A percentile compares a stretch with the other conserved stretches of the same genome.
phyloP scores from a whole-genome alignment of 2,113 vertebrate species.

The Scomber japonicus region DNA sequence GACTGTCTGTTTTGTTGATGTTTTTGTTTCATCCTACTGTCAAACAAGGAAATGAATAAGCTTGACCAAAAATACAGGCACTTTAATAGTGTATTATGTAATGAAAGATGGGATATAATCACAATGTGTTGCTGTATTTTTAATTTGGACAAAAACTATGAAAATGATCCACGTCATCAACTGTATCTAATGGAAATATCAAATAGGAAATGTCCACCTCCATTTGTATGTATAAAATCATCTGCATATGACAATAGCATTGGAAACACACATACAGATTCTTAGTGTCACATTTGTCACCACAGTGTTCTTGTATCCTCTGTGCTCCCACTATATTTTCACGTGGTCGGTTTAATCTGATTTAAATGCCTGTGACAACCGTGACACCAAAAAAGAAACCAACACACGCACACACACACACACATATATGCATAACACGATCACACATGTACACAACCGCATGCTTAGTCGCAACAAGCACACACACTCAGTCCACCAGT shows the following conservation, averaged over 20 bases:
- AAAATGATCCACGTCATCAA: neutral
- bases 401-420: conserved; percentile 1
- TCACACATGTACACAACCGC: neutral
- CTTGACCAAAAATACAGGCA: neutral
- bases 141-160: neutral
- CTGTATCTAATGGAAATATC: neutral
- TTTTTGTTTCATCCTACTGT: conserved; percentile 42
- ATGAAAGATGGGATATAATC: neutral
- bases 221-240: no score
- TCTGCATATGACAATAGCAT: neutral
- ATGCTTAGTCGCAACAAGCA: conserved; percentile 12
- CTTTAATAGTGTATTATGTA: neutral
- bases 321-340: conserved; percentile 25
- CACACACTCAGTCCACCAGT: conserved; percentile 22
- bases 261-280: conserved; percentile 1
- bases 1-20: neutral
- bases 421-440: neutral
- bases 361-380: neutral
- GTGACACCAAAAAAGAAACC: conserved; percentile 6
- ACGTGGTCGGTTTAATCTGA: neutral
- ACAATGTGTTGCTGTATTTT: neutral
- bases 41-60: neutral
- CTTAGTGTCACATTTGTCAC: conserved; percentile 6
- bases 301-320: neutral
- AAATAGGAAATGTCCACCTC: no score